Evolutionary conservation across 2,113 vertebrate species (phyloP).

Genomic region (Gavialis gangeticus): DNA sequence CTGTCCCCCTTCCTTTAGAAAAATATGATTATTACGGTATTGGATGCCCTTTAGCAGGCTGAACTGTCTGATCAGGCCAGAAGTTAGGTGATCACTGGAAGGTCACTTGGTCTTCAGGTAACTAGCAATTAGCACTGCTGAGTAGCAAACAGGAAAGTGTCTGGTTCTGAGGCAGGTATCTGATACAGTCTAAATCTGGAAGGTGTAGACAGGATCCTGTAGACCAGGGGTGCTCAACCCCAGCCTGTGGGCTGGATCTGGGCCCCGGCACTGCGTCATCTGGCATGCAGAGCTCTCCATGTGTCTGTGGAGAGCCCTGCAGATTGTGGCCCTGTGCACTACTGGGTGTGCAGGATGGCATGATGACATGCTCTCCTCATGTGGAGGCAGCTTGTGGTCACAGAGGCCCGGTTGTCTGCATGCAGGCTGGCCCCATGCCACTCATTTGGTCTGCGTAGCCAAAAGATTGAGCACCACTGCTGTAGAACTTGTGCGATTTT

Average conservation of each 20-base stretch:
- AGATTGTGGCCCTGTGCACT: neutral
- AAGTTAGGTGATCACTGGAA: conserved; percentile 19
- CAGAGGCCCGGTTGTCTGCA: too few relatives aligned
- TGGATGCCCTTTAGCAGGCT: too few relatives aligned
- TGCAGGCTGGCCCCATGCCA: too few relatives aligned
- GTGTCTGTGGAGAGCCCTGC: neutral
- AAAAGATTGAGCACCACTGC: neutral
- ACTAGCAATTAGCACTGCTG: conserved; percentile 38
- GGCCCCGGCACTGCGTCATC: too few relatives aligned
- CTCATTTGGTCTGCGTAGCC: neutral
- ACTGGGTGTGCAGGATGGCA: too few relatives aligned
- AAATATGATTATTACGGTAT: neutral
- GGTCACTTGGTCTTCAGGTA: conserved; percentile 55
- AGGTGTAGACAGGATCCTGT: conserved; percentile 33
- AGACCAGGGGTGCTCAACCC: neutral
- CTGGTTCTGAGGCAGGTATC: conserved; percentile 56
- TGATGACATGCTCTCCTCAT: too few relatives aligned
- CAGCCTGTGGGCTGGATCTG: too few relatives aligned
- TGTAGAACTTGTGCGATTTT: neutral
- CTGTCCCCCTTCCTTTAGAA: conserved; percentile 45
- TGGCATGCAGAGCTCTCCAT: too few relatives aligned
- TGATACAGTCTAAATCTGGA: neutral
- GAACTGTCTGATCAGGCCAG: neutral
- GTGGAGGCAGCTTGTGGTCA: too few relatives aligned
- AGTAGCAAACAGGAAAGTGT: conserved; percentile 54